Percentiles rank a stretch among this genome's conserved stretches.
Evolutionary conservation across 64 coral and sea anemone species (phyloP).

Genomic region (Porites australiensis): DNA sequence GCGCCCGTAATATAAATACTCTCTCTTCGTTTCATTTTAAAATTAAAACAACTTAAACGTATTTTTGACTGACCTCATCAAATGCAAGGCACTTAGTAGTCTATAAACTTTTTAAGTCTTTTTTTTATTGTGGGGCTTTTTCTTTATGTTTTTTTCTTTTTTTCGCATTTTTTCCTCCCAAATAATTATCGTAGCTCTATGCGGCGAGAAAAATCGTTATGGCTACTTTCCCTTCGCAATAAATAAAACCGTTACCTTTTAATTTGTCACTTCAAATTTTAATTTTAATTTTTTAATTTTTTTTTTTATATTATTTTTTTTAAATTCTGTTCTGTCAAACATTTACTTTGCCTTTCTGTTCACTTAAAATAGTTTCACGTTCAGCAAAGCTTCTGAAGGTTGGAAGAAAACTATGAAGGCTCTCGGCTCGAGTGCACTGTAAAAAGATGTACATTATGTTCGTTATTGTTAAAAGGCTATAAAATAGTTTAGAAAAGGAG

Average conservation of each 20-base stretch:
- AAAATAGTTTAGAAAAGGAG: background rate
- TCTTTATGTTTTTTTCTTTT: background rate
- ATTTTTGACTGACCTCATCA: background rate
- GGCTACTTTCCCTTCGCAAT: too few relatives aligned
- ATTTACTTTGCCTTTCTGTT: too few relatives aligned
- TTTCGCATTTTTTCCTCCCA: background rate
- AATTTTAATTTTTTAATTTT: too few relatives aligned
- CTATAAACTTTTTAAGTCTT: constrained; percentile 7
- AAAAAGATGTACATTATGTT: background rate
- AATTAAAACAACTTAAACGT: background rate
- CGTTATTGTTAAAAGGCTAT: background rate
- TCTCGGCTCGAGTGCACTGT: too few relatives aligned
- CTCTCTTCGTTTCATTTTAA: background rate
- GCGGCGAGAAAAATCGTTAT: too few relatives aligned
- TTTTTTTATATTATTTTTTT: too few relatives aligned
- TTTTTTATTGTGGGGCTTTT: background rate
- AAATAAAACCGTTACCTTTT: too few relatives aligned
- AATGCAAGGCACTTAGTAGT: constrained; percentile 19
- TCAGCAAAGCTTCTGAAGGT: too few relatives aligned
- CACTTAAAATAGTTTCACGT: too few relatives aligned
- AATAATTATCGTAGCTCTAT: background rate
- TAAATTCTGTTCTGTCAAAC: too few relatives aligned
- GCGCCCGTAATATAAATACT: background rate
- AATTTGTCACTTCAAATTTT: too few relatives aligned
- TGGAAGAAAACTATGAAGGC: too few relatives aligned